phyloP scores from a whole-genome alignment of 1,140 invertebrate genomes.

The Homarus americanus region DNA sequence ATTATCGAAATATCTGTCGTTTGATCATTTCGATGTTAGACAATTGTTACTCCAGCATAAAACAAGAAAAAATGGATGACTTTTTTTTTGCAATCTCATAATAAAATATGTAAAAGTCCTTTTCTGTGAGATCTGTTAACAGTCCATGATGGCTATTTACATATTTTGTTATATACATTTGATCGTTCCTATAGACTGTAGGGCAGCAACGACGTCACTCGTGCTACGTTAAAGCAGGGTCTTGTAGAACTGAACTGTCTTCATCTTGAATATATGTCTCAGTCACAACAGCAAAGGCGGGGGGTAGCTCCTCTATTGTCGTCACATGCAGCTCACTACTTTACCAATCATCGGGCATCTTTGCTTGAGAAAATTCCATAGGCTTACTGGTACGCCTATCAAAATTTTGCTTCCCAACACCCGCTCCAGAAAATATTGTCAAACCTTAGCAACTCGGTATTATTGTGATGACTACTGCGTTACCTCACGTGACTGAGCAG shows the following conservation, averaged over 20 bases:
- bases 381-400: not conserved
- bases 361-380: not conserved
- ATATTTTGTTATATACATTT: constrained; percentile 55
- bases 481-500: constrained; percentile 47
- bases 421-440: not conserved
- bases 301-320: not conserved
- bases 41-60: not conserved
- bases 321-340: not conserved
- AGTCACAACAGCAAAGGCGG: not conserved
- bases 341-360: not conserved
- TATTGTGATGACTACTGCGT: not conserved
- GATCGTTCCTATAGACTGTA: constrained; percentile 72
- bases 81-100: constrained; percentile 12
- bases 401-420: not conserved
- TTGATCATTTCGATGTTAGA: not conserved
- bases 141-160: constrained; percentile 24
- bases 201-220: constrained; percentile 43
- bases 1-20: not conserved
- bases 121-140: not conserved
- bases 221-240: not conserved
- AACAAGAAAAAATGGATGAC: not conserved
- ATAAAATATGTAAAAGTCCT: not conserved
- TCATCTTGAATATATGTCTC: constrained; percentile 9
- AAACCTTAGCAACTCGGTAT: not conserved
- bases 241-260: constrained; percentile 1